Evolutionary conservation across 92 coral and sea anemone genomes (phyloP).

Genomic region (Zoanthus solanderi): DNA sequence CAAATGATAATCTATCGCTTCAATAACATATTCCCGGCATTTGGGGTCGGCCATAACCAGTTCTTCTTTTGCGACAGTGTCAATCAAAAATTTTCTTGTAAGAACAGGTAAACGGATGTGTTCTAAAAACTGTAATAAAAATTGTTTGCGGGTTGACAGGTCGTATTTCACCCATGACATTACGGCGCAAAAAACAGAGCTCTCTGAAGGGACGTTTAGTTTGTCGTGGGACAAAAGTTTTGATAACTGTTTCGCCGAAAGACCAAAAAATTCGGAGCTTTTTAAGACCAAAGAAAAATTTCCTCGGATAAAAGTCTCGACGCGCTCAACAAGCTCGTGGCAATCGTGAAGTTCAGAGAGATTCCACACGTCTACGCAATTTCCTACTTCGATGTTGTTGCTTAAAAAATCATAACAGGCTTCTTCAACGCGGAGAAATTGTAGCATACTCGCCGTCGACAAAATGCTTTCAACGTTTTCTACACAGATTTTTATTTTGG

Average conservation of each 20-base stretch:
- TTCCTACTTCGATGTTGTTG: conserved; percentile 82
- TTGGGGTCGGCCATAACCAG: conserved; percentile 78
- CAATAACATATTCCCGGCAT: conserved; percentile 87
- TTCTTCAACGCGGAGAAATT: conserved; percentile 86
- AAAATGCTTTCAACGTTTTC: conserved; percentile 80
- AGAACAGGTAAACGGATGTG: conserved; percentile 92
- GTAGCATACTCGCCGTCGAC: conserved; percentile 90
- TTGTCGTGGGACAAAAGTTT: conserved; percentile 86
- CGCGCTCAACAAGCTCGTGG: conserved; percentile 69
- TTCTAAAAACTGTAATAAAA: conserved; percentile 75
- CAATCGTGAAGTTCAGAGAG: conserved; percentile 89
- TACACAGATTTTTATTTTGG: conserved; percentile 66
- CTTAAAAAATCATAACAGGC: conserved; percentile 91
- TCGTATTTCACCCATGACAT: conserved; percentile 88
- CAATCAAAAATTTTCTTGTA: conserved; percentile 93
- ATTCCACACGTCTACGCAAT: conserved; percentile 93
- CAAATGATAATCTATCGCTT: conserved; percentile 93
- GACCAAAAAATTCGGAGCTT: conserved; percentile 75
- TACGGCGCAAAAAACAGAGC: conserved; percentile 84
- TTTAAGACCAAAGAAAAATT: conserved; percentile 85
- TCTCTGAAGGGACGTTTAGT: conserved; percentile 90
- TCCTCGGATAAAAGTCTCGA: conserved; percentile 84
- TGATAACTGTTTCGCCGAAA: conserved; percentile 75
- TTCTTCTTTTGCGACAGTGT: conserved; percentile 88
- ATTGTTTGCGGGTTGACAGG: conserved; percentile 63